Evolutionary conservation across 2,888 invertebrate genomes (phyloP).

Genomic region (Ceramica pisi): DNA sequence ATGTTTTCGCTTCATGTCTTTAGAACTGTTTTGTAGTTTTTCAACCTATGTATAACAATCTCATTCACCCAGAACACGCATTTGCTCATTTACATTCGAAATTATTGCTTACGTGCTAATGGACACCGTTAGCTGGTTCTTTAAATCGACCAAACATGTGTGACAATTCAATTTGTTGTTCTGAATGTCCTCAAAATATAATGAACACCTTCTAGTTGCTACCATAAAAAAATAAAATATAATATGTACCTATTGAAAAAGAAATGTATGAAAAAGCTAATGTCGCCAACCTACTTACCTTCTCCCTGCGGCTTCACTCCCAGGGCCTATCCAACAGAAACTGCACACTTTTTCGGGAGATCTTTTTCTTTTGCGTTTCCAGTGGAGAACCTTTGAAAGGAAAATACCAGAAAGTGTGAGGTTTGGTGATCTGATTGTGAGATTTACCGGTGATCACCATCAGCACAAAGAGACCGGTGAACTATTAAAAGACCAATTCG

Average conservation of each 20-base stretch:
- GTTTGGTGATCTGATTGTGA: too few relatives aligned
- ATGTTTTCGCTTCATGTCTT: conserved; percentile 12
- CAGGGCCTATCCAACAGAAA: too few relatives aligned
- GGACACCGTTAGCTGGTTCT: conserved; percentile 51
- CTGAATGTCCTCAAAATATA: conserved; percentile 1
- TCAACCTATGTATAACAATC: conserved; percentile 21
- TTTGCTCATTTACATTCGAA: conserved; percentile 51
- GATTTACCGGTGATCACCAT: too few relatives aligned
- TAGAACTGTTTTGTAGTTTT: conserved; percentile 10
- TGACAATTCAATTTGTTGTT: conserved; percentile 37
- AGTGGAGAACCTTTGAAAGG: too few relatives aligned
- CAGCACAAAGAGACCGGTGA: too few relatives aligned
- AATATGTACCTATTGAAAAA: too few relatives aligned
- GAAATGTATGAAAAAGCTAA: neutral
- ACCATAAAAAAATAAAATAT: neutral
- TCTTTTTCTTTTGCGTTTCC: too few relatives aligned
- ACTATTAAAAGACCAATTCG: too few relatives aligned
- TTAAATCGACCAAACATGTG: conserved; percentile 38
- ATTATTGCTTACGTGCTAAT: conserved; percentile 56
- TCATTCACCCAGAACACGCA: conserved; percentile 39
- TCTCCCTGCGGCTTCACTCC: too few relatives aligned
- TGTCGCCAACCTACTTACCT: neutral
- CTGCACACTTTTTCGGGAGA: too few relatives aligned
- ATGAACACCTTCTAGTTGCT: neutral
- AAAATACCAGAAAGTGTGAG: too few relatives aligned